phyloP scores from a whole-genome alignment of 2,113 vertebrate genomes.

The Delphinus delphis region DNA sequence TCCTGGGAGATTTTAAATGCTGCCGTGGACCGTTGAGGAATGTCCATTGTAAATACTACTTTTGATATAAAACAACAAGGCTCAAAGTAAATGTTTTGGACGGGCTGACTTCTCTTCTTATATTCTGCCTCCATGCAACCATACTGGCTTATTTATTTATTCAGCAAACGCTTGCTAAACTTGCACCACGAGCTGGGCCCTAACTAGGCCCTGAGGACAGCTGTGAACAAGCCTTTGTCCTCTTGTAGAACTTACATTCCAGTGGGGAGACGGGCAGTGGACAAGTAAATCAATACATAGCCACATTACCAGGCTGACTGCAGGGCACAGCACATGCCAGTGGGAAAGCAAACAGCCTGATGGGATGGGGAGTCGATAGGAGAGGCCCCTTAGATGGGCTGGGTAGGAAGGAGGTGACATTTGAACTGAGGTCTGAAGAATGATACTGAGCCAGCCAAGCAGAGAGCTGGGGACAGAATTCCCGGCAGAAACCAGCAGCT shows the following conservation, averaged over 20 bases:
- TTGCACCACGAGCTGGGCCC: neutral
- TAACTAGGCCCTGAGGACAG: too few species aligned
- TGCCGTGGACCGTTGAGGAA: neutral
- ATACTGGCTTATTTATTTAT: neutral
- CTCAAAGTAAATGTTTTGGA: neutral
- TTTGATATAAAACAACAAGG: neutral
- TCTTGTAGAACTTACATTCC: neutral
- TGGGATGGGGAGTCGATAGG: too few species aligned
- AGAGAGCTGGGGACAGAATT: neutral
- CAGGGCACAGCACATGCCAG: too few species aligned
- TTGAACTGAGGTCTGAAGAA: neutral
- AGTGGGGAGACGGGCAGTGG: rapidly evolving
- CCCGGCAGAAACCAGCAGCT: neutral
- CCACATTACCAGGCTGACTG: rapidly evolving
- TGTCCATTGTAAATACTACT: too few species aligned
- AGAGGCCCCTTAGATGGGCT: neutral
- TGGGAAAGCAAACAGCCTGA: rapidly evolving
- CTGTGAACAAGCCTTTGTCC: neutral
- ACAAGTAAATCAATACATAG: too few species aligned
- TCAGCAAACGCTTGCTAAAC: neutral
- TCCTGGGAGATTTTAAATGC: neutral
- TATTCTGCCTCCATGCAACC: too few species aligned
- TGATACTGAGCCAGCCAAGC: neutral
- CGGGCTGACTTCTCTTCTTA: too few species aligned
- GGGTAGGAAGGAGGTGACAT: neutral